Percentiles rank a stretch among this genome's conserved stretches.
Conservation (phyloP, 2,113 vertebrate genomes). For the Casuarius casuarius region DNA sequence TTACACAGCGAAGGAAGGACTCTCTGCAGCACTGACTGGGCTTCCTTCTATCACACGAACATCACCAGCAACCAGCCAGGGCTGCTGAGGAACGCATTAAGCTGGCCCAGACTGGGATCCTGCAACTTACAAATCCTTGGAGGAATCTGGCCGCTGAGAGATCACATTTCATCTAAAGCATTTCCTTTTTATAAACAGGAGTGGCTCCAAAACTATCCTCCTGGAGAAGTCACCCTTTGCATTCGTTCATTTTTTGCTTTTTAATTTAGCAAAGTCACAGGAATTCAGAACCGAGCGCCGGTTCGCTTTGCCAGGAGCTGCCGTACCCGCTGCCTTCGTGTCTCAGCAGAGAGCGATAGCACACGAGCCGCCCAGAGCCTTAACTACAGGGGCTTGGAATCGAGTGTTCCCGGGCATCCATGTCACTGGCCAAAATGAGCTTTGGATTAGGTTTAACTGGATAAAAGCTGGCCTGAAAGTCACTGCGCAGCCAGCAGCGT, state of each 20-base stretch:
- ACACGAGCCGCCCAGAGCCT: neutral
- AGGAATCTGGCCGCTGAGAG: conserved; percentile 56
- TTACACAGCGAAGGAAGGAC: neutral
- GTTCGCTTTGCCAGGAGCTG: neutral
- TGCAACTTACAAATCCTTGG: conserved; percentile 47
- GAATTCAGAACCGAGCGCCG: neutral
- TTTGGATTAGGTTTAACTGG: conserved; percentile 61
- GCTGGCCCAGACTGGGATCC: neutral
- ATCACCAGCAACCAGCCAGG: conserved; percentile 5
- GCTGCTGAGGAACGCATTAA: conserved; percentile 24
- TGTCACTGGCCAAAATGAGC: conserved; percentile 36
- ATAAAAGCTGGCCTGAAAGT: conserved; percentile 51
- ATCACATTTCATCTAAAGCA: conserved; percentile 58
- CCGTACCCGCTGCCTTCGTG: neutral
- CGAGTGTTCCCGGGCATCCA: conserved; percentile 28
- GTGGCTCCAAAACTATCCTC: conserved; percentile 52
- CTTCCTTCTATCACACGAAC: neutral
- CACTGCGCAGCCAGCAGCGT: neutral
- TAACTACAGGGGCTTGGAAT: conserved; percentile 7
- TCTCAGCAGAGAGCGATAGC: neutral
- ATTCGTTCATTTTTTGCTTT: conserved; percentile 52
- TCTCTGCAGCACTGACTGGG: neutral
- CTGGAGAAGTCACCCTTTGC: conserved; percentile 38
- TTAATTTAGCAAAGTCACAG: conserved; percentile 43
- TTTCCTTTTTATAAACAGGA: conserved; percentile 53